phyloP scores from a whole-genome alignment of 2,113 vertebrate genomes.

The Pantherophis guttatus region DNA sequence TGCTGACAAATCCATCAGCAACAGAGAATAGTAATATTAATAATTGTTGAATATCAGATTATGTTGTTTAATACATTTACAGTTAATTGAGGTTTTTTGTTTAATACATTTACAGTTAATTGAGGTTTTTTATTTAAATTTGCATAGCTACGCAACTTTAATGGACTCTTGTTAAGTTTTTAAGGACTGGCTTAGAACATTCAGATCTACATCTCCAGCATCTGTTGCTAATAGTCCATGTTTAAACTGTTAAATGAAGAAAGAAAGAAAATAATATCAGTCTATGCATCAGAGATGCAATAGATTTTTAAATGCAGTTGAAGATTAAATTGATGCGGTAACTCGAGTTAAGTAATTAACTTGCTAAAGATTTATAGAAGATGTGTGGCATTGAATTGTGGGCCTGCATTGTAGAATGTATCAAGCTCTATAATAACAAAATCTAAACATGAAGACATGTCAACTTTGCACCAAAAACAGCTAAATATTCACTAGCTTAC shows the following conservation, averaged over 20 bases:
- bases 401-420: fast-evolving
- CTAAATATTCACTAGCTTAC: background rate
- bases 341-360: background rate
- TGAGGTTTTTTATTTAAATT: background rate
- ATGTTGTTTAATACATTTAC: background rate
- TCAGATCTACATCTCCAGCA: background rate
- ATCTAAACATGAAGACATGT: background rate
- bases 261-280: background rate
- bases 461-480: background rate
- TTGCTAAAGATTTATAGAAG: background rate
- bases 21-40: fast-evolving
- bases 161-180: background rate
- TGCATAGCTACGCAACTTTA: background rate
- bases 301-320: background rate
- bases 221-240: background rate
- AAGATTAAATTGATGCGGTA: background rate
- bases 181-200: fast-evolving
- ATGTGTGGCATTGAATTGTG: background rate
- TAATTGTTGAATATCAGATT: background rate
- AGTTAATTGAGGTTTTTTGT: background rate
- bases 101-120: conserved; percentile 5
- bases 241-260: conserved; percentile 10
- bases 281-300: background rate
- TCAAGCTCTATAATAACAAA: fast-evolving
- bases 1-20: conserved; percentile 13